Evolutionary conservation across 2,797 vertebrate genomes (phyloP).

Genomic region (Tolypeutes matacus): DNA sequence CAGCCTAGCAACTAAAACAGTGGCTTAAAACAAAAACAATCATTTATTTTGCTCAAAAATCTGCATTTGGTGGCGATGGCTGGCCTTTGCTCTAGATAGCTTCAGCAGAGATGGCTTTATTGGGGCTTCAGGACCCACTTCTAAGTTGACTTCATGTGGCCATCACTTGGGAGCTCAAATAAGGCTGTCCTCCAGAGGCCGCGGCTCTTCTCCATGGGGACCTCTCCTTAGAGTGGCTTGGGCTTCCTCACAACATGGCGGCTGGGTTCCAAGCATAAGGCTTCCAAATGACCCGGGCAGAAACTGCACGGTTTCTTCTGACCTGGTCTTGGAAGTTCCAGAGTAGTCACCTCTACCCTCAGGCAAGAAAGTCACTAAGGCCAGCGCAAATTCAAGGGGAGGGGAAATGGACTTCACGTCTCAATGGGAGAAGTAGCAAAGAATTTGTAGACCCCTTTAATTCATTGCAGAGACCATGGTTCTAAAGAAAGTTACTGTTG

Average conservation of each 20-base stretch:
- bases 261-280: not conserved
- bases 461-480: not conserved
- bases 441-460: not conserved
- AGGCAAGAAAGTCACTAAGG: not conserved
- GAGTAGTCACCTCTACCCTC: not conserved
- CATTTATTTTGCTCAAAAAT: not conserved
- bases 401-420: not conserved
- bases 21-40: not conserved
- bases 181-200: not conserved
- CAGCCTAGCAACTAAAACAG: too few relatives aligned
- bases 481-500: not conserved
- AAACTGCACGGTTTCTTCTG: not conserved
- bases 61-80: not conserved
- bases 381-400: not conserved
- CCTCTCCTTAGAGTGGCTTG: not conserved
- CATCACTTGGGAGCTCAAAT: not conserved
- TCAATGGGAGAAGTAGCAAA: not conserved
- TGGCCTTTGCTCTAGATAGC: not conserved
- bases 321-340: not conserved
- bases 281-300: not conserved
- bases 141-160: not conserved
- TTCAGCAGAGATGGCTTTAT: not conserved
- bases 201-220: rapidly evolving
- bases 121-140: not conserved
- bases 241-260: constrained; percentile 12